Base-by-base conservation (phyloP, 2,797 vertebrate species). In the Micromesistius poutassou region DNA sequence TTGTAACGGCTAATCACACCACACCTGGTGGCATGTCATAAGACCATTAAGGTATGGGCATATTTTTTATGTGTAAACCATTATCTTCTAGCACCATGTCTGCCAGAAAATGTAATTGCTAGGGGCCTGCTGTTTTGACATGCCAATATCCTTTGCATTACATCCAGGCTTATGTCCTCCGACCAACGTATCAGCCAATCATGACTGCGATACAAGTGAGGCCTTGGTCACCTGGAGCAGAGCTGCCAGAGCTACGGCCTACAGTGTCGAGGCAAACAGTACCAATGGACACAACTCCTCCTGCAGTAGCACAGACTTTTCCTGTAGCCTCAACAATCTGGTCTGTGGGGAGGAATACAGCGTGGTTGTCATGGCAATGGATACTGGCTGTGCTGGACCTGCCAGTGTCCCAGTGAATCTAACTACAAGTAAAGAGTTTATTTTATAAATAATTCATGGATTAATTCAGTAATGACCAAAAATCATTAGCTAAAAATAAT, bases 311-410 rank as follows among this genome's bases (percentile, higher is more conserved):
- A 87, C 81, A 38, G 81, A 80, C 36, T 84, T 89, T 2, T 83
- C 30, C 9, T 95, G 93, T 78, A 5, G 66, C 74, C 88, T 94
- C 30, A 50, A 68, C 22, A 40, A 81, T 78, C 87, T 95, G 81
- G 66, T 81, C 62, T 95, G 94, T 81, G 92, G 94, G 62, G 89
- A 91, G 78, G 78, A 87, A 12, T 95, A 94, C 87, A 88, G 84
- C 10, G 89, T 93, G 13, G 76, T 85, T 30, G 91, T 93, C 35
- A 83, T 89, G 70, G 83, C 88, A 1, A 86, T 91, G 76, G 55
- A 88, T 4, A 80, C 78, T 0, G 83, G 84, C n/a, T 95, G 93
- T 72, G 75, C 82, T 0, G 90, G 93, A 14, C 88, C 86, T 16
- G 77, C 80, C 36, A 92, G 91, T 74, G 5, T 40, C 8, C 78